Base-by-base conservation (phyloP, 2,888 invertebrate genomes). In the Azorinus chamasolen region DNA sequence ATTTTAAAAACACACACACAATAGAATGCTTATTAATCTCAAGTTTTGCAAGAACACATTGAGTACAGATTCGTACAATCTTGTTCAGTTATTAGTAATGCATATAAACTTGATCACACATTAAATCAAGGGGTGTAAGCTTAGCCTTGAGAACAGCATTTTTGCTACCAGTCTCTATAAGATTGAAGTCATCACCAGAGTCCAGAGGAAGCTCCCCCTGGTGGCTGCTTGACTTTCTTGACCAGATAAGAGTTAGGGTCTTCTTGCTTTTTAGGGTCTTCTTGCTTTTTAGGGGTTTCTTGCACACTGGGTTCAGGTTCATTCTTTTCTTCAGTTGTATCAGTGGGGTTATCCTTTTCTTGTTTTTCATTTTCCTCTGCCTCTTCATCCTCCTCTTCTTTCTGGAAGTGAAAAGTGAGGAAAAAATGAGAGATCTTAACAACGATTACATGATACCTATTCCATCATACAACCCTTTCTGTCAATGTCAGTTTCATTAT, bases 151-250 rank as follows among this genome's bases (percentile, higher is more conserved):
- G 10, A 32, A 32, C 10, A 10, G 6, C 14, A 45, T 45, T 45
- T 45, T 18, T 5, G 20, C 45, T 4, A 5, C 6, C 4, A 45
- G 3, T 45, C n/a, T 45, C 45, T 45, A 45, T 5, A n/a, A 18
- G 14, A 3, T 22, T 5, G 43, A 5, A 18, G 24, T 71, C 63
- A 75, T 75, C 71, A 78, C 74, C 74, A 78, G 46, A 75, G 66
- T 24, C 72, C 71, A 1, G 75, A 71, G 8, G 74, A 70, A 37
- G 50, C 64, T 18, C 79, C 79, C 22, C 79, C 79, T 50, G 79
- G 79, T 32, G 79, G 79, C 22, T 79, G 75, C 12, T 70, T 68
- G 32, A 79, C 79, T 55, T 66, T 68, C 6, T 20, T 46, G 14
- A 20, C 46, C 18, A 20, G 18, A 46, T 46, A 46, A 14, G 22